Percentiles rank a stretch among this genome's conserved stretches.
phyloP scores from a whole-genome alignment of 2,113 vertebrate species.

The Alethe diademata region DNA sequence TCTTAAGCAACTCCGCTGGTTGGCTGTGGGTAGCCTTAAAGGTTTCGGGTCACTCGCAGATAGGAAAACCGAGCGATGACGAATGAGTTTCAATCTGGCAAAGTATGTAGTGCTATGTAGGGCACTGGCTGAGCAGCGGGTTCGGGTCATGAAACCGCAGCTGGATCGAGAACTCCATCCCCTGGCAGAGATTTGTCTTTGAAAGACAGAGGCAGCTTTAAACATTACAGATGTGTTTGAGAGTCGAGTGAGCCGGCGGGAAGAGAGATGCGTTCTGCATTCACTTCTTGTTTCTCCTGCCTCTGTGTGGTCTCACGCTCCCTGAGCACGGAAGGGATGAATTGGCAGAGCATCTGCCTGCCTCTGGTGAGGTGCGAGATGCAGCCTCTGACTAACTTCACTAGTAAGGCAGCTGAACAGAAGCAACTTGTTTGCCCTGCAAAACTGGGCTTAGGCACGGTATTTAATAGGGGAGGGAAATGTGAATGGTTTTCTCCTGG shows the following conservation, averaged over 20 bases:
- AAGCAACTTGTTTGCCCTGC: neutral
- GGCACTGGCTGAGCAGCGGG: neutral
- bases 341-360: neutral
- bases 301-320: neutral
- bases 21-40: neutral
- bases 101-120: neutral
- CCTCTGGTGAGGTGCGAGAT: neutral
- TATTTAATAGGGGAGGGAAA: neutral
- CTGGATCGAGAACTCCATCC: neutral
- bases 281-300: neutral
- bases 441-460: neutral
- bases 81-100: neutral
- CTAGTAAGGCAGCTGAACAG: neutral
- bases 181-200: neutral
- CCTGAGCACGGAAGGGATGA: neutral
- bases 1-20: neutral
- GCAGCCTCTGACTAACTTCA: neutral
- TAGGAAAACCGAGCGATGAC: neutral
- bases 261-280: neutral
- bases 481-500: neutral
- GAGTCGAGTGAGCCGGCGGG: neutral
- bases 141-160: conserved; percentile 20
- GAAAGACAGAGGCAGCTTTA: neutral
- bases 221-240: neutral
- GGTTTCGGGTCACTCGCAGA: neutral